Evolutionary conservation across 2,888 invertebrate species (phyloP).

Genomic region (Agrotis puta): DNA sequence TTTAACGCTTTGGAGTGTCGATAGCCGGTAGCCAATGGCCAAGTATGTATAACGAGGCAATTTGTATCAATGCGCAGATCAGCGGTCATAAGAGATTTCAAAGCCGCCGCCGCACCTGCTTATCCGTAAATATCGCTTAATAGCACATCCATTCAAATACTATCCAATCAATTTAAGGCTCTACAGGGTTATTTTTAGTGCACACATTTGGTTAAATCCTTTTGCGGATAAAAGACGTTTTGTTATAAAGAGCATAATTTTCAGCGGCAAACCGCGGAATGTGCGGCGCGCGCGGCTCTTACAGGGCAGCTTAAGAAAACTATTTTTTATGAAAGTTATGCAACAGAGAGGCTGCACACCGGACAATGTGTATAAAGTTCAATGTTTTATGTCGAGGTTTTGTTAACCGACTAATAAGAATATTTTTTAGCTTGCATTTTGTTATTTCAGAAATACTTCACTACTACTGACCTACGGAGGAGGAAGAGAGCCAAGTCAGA

Average conservation of each 20-base stretch:
- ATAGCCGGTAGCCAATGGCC: slow-evolving; percentile 60
- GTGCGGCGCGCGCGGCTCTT: slow-evolving; percentile 73
- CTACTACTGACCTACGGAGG: too few species aligned
- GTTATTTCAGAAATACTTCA: too few species aligned
- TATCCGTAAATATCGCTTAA: slow-evolving; percentile 83
- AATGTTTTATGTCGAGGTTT: slow-evolving; percentile 23
- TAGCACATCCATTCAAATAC: slow-evolving; percentile 69
- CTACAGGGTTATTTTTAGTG: slow-evolving; percentile 49
- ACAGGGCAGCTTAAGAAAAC: slow-evolving; percentile 67
- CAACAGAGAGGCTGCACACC: slow-evolving; percentile 50
- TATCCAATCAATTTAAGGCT: slow-evolving; percentile 40
- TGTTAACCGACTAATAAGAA: slow-evolving; percentile 1
- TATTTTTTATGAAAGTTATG: slow-evolving; percentile 69
- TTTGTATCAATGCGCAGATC: slow-evolving; percentile 85
- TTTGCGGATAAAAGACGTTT: slow-evolving; percentile 63
- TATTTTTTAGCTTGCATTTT: not conserved
- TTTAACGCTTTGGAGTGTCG: slow-evolving; percentile 55
- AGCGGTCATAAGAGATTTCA: slow-evolving; percentile 78
- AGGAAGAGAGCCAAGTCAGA: too few species aligned
- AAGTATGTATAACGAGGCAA: slow-evolving; percentile 80
- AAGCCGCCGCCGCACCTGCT: slow-evolving; percentile 86
- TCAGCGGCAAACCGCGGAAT: slow-evolving; percentile 87
- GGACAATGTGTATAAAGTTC: slow-evolving; percentile 35
- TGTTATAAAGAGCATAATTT: slow-evolving; percentile 67
- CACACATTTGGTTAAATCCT: slow-evolving; percentile 46